phyloP scores from a whole-genome alignment of 1,140 invertebrate genomes.

The Drosophila sproati region DNA sequence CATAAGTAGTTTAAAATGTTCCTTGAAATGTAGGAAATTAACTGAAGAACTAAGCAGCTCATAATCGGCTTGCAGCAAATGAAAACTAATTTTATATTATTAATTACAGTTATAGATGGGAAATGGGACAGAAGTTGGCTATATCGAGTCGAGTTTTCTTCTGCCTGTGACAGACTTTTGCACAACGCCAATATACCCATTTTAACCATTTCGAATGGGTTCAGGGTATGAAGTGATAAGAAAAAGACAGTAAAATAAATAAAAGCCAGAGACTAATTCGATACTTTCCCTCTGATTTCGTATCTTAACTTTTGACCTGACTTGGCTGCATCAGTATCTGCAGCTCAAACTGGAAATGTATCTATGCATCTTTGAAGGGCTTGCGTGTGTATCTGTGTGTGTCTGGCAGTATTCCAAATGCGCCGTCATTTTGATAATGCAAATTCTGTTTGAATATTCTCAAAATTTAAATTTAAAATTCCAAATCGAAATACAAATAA shows the following conservation, averaged over 20 bases:
- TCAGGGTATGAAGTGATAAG: too few species aligned
- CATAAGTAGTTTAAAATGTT: too few species aligned
- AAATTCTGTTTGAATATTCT: constrained; percentile 59
- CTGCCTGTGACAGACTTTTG: too few species aligned
- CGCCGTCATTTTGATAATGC: constrained; percentile 49
- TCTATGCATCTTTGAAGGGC: constrained; percentile 26
- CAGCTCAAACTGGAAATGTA: constrained; percentile 29
- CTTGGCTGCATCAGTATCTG: constrained; percentile 25
- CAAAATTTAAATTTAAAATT: constrained; percentile 45
- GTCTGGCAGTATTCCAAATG: constrained; percentile 22
- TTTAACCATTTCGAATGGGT: too few species aligned
- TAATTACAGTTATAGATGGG: too few species aligned
- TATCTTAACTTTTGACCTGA: background rate
- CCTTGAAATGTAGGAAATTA: too few species aligned
- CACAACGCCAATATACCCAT: too few species aligned
- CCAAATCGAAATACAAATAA: constrained; percentile 53
- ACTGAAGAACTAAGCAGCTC: too few species aligned
- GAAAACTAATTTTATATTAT: too few species aligned
- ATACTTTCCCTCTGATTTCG: constrained; percentile 67
- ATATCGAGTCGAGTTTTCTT: too few species aligned
- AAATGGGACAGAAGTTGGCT: too few species aligned
- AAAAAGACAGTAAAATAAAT: background rate
- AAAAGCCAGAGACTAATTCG: constrained; percentile 1
- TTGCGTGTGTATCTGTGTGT: background rate
- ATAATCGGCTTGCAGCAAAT: too few species aligned